A percentile compares a stretch with the other conserved stretches of the same genome.
phyloP scores from a whole-genome alignment of 1,140 invertebrate species.

The Drosophila carrolli region DNA sequence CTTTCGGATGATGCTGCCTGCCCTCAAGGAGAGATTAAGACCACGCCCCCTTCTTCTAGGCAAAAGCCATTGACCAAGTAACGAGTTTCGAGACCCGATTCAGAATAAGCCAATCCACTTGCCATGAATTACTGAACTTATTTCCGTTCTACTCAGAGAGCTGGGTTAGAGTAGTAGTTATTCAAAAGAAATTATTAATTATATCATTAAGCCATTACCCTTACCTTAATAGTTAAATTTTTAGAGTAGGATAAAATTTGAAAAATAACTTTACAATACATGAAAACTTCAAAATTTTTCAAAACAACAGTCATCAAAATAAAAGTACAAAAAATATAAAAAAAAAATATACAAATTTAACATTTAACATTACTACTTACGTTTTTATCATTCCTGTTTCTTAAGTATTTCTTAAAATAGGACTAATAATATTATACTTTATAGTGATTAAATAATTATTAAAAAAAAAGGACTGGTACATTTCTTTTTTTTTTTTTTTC shows the following conservation, averaged over 20 bases:
- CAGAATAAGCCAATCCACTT: slow-evolving; percentile 47
- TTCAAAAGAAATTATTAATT: neutral
- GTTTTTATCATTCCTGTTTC: too few relatives aligned
- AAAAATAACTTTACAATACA: neutral
- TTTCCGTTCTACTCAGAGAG: neutral
- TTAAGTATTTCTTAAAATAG: too few relatives aligned
- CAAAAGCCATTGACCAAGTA: slow-evolving; percentile 76
- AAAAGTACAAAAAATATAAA: too few relatives aligned
- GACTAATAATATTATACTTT: too few relatives aligned
- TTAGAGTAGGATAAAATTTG: too few relatives aligned
- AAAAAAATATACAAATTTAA: too few relatives aligned
- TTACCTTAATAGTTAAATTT: neutral
- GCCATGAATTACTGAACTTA: slow-evolving; percentile 17
- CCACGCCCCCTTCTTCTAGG: slow-evolving; percentile 42
- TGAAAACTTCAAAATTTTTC: too few relatives aligned
- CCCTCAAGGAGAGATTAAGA: slow-evolving; percentile 31
- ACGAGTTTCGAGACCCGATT: slow-evolving; percentile 55
- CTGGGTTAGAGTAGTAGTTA: neutral
- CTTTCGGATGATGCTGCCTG: slow-evolving; percentile 2
- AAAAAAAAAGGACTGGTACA: too few relatives aligned
- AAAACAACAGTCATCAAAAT: too few relatives aligned
- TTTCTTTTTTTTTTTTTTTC: too few relatives aligned
- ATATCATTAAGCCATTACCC: slow-evolving; percentile 2
- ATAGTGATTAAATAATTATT: too few relatives aligned
- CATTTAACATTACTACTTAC: too few relatives aligned